Conservation (phyloP, 2,797 vertebrate species). For the Acrocephalus scirpaceus region DNA sequence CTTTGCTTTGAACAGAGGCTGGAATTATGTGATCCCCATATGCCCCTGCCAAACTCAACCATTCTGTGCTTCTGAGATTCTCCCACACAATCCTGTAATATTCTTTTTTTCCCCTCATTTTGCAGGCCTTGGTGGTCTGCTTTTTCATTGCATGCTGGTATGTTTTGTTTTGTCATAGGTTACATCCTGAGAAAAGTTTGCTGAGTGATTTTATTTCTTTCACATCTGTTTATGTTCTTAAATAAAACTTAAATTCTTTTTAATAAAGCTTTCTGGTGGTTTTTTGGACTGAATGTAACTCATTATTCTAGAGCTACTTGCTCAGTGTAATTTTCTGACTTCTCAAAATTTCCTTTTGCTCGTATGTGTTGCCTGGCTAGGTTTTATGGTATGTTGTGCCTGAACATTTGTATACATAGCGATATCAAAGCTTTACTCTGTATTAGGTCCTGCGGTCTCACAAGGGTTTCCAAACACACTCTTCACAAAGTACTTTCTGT, state of each 20-base stretch:
- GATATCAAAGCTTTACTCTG: conserved; percentile 26
- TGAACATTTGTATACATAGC: conserved; percentile 2
- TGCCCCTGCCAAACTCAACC: neutral
- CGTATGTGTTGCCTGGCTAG: neutral
- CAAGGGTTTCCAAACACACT: conserved; percentile 16
- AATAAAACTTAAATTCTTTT: conserved; percentile 1
- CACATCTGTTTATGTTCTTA: neutral
- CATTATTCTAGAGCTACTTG: conserved; percentile 17
- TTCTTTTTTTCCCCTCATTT: neutral
- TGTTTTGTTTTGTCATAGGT: neutral
- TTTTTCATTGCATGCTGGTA: neutral
- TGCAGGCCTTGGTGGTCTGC: neutral
- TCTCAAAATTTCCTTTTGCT: conserved; percentile 41
- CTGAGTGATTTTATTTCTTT: conserved; percentile 20
- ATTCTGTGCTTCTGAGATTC: neutral
- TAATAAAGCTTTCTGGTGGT: neutral
- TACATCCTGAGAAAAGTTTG: neutral
- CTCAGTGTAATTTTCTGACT: neutral
- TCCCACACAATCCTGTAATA: neutral
- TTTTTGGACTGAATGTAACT: neutral
- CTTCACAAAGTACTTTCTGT: neutral
- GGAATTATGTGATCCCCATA: neutral
- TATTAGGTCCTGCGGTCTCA: neutral
- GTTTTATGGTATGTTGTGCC: neutral
- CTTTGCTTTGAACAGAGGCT: neutral